Evolutionary conservation across 2,797 vertebrate genomes (phyloP).

Genomic region (Chanos chanos): DNA sequence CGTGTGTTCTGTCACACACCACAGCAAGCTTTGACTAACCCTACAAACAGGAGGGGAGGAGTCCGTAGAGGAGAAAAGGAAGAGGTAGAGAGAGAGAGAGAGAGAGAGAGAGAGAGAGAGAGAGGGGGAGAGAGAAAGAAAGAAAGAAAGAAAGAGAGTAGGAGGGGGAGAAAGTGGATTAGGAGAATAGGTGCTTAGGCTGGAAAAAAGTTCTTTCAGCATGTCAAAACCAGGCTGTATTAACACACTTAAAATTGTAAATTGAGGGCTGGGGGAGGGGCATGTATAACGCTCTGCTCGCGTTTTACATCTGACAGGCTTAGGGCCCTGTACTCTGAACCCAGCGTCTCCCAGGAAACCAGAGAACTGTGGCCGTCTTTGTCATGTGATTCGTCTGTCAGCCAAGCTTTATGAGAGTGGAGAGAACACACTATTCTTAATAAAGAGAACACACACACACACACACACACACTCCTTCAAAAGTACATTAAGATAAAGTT

Average conservation of each 20-base stretch:
- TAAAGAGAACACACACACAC: conserved; percentile 5
- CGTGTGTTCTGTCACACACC: conserved; percentile 40
- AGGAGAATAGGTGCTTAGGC: conserved; percentile 12
- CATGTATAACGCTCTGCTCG: conserved; percentile 16
- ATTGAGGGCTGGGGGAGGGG: conserved; percentile 15
- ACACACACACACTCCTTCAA: no score
- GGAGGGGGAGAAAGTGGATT: conserved; percentile 1
- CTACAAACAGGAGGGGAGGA: no score
- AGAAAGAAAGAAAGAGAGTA: not conserved
- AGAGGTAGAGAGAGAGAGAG: not conserved
- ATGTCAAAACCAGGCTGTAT: conserved; percentile 18
- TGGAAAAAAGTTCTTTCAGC: conserved; percentile 15
- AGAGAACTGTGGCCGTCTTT: conserved; percentile 35
- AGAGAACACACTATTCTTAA: not conserved
- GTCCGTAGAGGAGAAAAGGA: not conserved
- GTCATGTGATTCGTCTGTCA: conserved; percentile 32
- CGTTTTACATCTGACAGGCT: conserved; percentile 19
- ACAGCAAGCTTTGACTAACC: not conserved
- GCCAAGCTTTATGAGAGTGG: conserved; percentile 22
- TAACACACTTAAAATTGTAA: conserved; percentile 22
- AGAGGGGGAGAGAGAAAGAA: conserved; percentile 20
- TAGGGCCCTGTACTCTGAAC: conserved; percentile 14
- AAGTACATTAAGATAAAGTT: no score
- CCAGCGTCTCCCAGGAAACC: conserved; percentile 38
- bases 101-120: not conserved